Evolutionary conservation across 2,797 vertebrate species (phyloP), one percentile per base, ranked within the genome.

Genomic region (Chelon labrosus): DNA sequence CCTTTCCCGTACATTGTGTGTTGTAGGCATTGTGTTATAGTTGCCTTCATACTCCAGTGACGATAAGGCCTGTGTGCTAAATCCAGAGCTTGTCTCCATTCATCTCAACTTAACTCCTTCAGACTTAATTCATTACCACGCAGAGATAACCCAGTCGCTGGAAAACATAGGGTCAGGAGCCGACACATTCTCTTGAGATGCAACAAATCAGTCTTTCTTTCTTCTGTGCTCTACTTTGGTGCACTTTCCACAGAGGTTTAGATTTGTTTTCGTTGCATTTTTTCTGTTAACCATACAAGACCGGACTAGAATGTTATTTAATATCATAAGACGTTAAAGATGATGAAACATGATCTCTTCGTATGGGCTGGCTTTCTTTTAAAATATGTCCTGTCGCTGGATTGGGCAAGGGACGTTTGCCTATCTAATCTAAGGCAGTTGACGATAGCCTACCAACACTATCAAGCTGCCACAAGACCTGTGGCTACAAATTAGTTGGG

Each of bases 81-180:
- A 76, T 84, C 67, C 65, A 75, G 69, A 82, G 51, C 70, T 59
- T 8, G n/a, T 73, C 62, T 83, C 65, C 61, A 80, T 89, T 82
- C 75, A 75, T 84, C 69, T 81, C 59, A 75, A 65, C 67, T 80
- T 73, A 86, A 74, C 74, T 76, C 73, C 37, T 68, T 62, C 17
- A 12, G 70, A 87, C 67, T 79, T 74, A 73, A 80, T 87, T 89
- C 77, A 90, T 90, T 88, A 85, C 77, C 57, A 53, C n/a, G 61
- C 70, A 75, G 62, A 84, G 65, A 89, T 84, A 89, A 84, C 75
- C 75, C 72, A 70, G 78, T 53, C 49, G 2, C 4, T 11, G 58
- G 73, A 85, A 89, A 91, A 65, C 12, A 83, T 85, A 39, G 63
- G 70, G 62, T 91, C 89, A 90, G 88, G 82, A 1, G 63, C 62